These are phyloP conservation scores for Pollenia labialis DNA, from an alignment of 2,888 invertebrate genomes.

Conservation along the genomic window DNA sequence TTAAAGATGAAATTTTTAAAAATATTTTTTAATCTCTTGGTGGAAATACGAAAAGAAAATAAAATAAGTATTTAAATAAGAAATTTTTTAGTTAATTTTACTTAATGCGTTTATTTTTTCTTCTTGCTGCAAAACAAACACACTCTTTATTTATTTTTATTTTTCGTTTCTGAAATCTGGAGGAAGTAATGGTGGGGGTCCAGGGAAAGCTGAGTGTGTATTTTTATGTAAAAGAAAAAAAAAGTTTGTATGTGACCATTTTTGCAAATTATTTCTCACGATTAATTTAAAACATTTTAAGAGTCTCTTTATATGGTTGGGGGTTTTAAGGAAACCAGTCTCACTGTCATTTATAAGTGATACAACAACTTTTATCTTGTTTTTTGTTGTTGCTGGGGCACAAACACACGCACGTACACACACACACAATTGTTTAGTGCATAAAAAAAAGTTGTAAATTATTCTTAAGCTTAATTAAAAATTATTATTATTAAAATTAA, in stretches of 20 bases:
- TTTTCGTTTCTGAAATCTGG: neutral
- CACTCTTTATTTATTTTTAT: neutral
- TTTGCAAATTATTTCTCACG: slow-evolving; percentile 79
- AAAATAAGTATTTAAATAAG: no score
- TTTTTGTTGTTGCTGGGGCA: slow-evolving; percentile 7
- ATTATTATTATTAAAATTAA: slow-evolving; percentile 69
- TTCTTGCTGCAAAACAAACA: no score
- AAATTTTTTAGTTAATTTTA: neutral
- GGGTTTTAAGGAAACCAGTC: slow-evolving; percentile 64
- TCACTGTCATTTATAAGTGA: slow-evolving; percentile 62
- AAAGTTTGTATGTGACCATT: slow-evolving; percentile 76
- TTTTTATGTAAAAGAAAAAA: neutral
- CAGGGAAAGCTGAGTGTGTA: slow-evolving; percentile 40
- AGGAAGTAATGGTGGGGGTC: slow-evolving; percentile 42
- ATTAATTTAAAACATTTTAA: slow-evolving; percentile 73
- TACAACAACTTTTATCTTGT: slow-evolving; percentile 48
- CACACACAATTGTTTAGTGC: neutral
- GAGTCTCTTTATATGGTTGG: slow-evolving; percentile 43
- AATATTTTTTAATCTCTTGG: no score
- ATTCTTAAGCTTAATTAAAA: slow-evolving; percentile 68
- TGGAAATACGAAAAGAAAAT: no score
- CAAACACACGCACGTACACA: neutral
- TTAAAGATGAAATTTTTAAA: no score
- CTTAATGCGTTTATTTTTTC: neutral
- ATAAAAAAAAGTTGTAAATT: slow-evolving; percentile 45